These are phyloP conservation scores for Nanorana parkeri DNA, from an alignment of 2,113 vertebrate species.

Conservation along the genomic window DNA sequence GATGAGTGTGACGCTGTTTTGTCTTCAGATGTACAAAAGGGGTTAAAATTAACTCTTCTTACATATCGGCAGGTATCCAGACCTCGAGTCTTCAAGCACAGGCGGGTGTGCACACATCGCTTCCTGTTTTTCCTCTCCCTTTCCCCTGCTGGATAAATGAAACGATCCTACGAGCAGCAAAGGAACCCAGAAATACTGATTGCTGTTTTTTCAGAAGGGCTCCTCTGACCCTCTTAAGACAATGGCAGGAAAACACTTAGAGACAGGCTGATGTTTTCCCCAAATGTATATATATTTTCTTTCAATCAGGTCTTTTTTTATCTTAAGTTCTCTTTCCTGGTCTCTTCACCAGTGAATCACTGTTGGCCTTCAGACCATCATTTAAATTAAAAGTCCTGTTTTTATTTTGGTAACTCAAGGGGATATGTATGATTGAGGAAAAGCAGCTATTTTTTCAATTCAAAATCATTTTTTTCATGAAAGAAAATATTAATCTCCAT, in stretches of 20 bases:
- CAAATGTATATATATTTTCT: slow-evolving; percentile 55
- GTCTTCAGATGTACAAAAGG: not conserved
- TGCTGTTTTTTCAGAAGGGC: slow-evolving; percentile 53
- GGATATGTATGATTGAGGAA: slow-evolving; percentile 16
- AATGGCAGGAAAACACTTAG: slow-evolving; percentile 52
- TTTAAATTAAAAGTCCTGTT: slow-evolving; percentile 19
- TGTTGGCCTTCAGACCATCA: slow-evolving; percentile 20
- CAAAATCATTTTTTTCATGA: not conserved
- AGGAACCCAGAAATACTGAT: slow-evolving; percentile 51
- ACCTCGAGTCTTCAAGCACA: slow-evolving; percentile 21
- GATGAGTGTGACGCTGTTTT: no score
- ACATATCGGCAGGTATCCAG: slow-evolving; percentile 51
- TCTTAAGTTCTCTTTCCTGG: slow-evolving; percentile 51
- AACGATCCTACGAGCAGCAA: slow-evolving; percentile 36
- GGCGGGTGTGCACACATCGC: slow-evolving; percentile 41
- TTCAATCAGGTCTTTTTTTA: slow-evolving; percentile 55
- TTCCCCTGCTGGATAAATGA: slow-evolving; percentile 48
- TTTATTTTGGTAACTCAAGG: slow-evolving; percentile 24
- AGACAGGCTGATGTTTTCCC: slow-evolving; percentile 58
- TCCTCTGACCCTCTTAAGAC: slow-evolving; percentile 56
- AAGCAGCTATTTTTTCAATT: slow-evolving; percentile 9
- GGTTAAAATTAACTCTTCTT: slow-evolving; percentile 33
- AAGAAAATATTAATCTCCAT: not conserved
- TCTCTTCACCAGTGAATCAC: slow-evolving; percentile 51
- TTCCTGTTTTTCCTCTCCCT: slow-evolving; percentile 58